phyloP scores from a whole-genome alignment of 2,113 vertebrate species.

The Fulmarus glacialis region DNA sequence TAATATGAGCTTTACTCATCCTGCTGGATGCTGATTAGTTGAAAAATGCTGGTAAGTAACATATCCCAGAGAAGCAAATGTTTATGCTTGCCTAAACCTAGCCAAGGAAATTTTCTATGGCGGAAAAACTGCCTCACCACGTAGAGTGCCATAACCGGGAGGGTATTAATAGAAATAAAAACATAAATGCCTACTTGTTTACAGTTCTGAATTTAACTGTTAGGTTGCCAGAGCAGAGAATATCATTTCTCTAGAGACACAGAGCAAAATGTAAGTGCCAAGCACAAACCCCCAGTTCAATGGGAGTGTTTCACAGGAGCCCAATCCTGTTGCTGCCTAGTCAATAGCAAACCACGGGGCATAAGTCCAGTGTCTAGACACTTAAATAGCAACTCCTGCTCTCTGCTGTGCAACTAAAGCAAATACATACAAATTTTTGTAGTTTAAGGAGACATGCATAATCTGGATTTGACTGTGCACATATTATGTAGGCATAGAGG shows the following conservation, averaged over 20 bases:
- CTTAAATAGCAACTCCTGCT: background rate
- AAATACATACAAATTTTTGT: background rate
- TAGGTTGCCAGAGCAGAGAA: background rate
- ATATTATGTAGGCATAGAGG: background rate
- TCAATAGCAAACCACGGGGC: background rate
- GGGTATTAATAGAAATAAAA: constrained; percentile 74
- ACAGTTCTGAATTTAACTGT: constrained; percentile 51
- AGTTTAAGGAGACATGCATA: background rate
- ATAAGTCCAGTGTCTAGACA: background rate
- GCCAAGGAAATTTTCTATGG: constrained; percentile 77
- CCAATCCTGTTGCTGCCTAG: background rate
- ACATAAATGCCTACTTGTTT: constrained; percentile 51
- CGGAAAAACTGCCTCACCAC: constrained; percentile 75
- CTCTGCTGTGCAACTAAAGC: background rate
- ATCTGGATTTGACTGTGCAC: background rate
- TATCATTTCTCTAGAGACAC: background rate
- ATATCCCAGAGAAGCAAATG: constrained; percentile 71
- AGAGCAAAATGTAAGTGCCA: background rate
- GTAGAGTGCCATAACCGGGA: constrained; percentile 36
- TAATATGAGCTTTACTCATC: constrained; percentile 45
- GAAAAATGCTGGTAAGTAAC: constrained; percentile 61
- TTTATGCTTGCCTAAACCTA: constrained; percentile 63
- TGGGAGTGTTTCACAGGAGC: background rate
- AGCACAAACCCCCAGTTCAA: background rate
- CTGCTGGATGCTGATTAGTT: constrained; percentile 54